Evolutionary conservation across 2,888 invertebrate genomes (phyloP).

Genomic region (Lingula anatina): DNA sequence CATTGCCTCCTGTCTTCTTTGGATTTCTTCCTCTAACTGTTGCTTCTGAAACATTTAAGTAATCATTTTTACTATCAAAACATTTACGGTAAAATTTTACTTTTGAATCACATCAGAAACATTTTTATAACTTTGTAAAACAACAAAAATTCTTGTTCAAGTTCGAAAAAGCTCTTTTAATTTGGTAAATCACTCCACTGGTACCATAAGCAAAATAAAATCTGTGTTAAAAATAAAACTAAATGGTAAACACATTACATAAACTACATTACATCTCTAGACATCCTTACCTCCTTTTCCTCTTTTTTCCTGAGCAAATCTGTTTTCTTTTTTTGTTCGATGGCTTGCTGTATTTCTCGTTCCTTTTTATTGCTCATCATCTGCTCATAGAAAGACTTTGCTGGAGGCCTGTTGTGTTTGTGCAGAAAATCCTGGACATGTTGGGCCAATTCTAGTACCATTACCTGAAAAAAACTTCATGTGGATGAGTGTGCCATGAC

Average conservation of each 20-base stretch:
- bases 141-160: no score
- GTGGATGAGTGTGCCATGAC: no score
- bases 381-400: conserved; percentile 83
- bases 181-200: no score
- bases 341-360: conserved; percentile 34
- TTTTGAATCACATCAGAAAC: no score
- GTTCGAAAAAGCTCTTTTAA: no score
- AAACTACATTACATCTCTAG: no score
- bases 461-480: conserved; percentile 52
- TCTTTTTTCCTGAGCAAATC: conserved; percentile 28
- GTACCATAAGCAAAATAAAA: no score
- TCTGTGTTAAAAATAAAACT: no score
- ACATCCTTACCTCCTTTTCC: conserved; percentile 38
- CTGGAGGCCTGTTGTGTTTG: conserved; percentile 73
- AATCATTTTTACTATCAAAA: no score
- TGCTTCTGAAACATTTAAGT: conserved; percentile 22
- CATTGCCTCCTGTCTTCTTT: conserved; percentile 71
- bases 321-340: conserved; percentile 26
- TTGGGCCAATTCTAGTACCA: conserved; percentile 79
- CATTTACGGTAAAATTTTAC: no score
- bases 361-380: conserved; percentile 70
- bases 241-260: no score
- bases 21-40: conserved; percentile 65
- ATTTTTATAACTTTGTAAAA: no score
- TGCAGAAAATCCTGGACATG: conserved; percentile 73